A percentile compares a stretch with the other conserved stretches of the same genome.
Conservation (phyloP, 1,140 invertebrate species). For the Microvelia longipes region DNA sequence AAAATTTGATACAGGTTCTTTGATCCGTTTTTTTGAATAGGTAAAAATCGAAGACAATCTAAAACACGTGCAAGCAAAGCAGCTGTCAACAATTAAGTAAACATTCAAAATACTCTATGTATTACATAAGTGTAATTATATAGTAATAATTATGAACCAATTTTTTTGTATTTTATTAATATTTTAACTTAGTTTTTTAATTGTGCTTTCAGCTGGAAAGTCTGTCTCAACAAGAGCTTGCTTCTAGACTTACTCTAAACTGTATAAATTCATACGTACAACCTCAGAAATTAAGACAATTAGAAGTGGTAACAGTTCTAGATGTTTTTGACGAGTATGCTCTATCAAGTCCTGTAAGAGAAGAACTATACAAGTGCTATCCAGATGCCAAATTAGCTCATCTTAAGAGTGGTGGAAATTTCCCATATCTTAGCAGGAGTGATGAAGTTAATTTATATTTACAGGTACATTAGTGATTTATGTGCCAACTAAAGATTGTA, state of each 20-base stretch:
- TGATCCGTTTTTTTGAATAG: no score
- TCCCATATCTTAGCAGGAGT: slow-evolving; percentile 75
- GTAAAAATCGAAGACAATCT: no score
- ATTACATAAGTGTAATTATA: no score
- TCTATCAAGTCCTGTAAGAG: slow-evolving; percentile 47
- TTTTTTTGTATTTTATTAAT: no score
- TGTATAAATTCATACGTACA: slow-evolving; percentile 67
- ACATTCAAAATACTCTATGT: no score
- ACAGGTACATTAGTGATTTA: slow-evolving; percentile 39
- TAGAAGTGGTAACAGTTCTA: slow-evolving; percentile 60
- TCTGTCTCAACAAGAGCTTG: slow-evolving; percentile 64
- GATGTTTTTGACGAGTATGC: slow-evolving; percentile 87
- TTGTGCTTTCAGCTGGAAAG: slow-evolving; percentile 52
- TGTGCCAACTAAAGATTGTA: no score
- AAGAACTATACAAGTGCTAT: slow-evolving; percentile 77
- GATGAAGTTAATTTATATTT: slow-evolving; percentile 83
- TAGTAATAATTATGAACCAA: no score
- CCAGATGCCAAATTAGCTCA: slow-evolving; percentile 75
- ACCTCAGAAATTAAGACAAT: slow-evolving; percentile 48
- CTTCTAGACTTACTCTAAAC: slow-evolving; percentile 74
- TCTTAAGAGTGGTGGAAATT: slow-evolving; percentile 78
- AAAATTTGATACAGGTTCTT: no score
- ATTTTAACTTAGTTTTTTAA: no score
- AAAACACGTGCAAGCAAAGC: no score
- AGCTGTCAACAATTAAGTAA: no score